Conservation (phyloP, 2,888 invertebrate genomes). For the Tyria jacobaeae region DNA sequence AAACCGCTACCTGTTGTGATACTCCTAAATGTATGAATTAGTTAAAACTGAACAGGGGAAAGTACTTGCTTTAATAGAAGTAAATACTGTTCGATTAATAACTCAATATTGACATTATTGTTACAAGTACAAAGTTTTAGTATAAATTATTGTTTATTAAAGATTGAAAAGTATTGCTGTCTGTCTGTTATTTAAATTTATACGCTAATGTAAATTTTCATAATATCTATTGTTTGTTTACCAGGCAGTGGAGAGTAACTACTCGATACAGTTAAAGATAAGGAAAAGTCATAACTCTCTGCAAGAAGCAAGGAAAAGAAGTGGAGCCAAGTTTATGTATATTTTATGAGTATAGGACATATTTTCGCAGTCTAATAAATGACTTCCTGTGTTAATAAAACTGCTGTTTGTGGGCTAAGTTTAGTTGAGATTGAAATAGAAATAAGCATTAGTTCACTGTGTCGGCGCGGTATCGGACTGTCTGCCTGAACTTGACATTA, state of each 20-base stretch:
- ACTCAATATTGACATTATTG: no score
- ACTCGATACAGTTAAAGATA: neutral
- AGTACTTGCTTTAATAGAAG: no score
- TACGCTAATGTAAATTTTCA: no score
- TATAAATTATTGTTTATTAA: no score
- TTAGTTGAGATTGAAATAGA: neutral
- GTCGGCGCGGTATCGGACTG: neutral
- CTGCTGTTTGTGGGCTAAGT: neutral
- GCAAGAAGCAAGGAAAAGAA: neutral
- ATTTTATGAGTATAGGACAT: neutral
- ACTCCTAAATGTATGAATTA: no score
- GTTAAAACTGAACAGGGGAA: no score
- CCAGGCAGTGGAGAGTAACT: neutral
- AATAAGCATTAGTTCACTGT: constrained; percentile 1
- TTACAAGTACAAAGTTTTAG: no score
- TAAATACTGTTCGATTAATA: no score
- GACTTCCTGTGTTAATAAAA: neutral
- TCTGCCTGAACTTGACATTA: neutral
- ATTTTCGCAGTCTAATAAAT: neutral
- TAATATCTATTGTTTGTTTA: neutral
- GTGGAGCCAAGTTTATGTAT: constrained; percentile 2
- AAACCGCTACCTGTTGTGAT: no score
- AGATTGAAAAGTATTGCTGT: no score
- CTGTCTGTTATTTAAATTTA: no score
- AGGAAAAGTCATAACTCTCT: neutral